Evolutionary conservation across 1,140 invertebrate species (phyloP).

Genomic region (Nylanderia fulva): DNA sequence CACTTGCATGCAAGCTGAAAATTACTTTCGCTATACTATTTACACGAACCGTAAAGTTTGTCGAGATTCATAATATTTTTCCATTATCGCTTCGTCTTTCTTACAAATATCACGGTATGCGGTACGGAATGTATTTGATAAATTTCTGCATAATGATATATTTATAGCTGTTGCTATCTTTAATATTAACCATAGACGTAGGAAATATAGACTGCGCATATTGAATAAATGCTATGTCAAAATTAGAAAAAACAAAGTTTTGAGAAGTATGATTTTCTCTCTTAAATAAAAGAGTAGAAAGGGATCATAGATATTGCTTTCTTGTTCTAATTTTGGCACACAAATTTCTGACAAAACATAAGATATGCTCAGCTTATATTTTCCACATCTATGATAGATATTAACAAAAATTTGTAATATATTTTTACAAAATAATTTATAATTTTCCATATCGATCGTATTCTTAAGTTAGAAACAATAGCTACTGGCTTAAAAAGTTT

Average conservation of each 20-base stretch:
- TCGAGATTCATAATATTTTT: not conserved
- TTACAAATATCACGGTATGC: not conserved
- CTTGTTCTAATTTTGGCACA: too few species aligned
- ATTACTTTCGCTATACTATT: not conserved
- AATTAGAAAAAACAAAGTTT: too few species aligned
- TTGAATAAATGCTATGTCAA: too few species aligned
- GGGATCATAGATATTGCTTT: too few species aligned
- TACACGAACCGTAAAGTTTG: not conserved
- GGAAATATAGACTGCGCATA: too few species aligned
- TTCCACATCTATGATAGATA: too few species aligned
- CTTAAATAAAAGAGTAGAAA: too few species aligned
- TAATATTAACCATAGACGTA: too few species aligned
- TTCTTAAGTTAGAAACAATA: not conserved
- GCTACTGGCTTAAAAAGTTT: not conserved
- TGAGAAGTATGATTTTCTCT: too few species aligned
- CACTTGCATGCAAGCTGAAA: slow-evolving; percentile 15
- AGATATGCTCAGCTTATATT: too few species aligned
- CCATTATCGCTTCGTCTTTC: not conserved
- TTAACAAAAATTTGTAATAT: not conserved
- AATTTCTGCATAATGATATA: not conserved
- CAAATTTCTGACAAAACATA: too few species aligned
- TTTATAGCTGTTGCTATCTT: not conserved
- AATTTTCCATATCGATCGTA: not conserved
- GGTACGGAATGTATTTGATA: not conserved
- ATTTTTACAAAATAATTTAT: slow-evolving; percentile 9